Evolutionary conservation across 35 echinoderm and acorn worm genomes (phyloP), one percentile per base, ranked within the genome.

Genomic region (Ptychodera flava): DNA sequence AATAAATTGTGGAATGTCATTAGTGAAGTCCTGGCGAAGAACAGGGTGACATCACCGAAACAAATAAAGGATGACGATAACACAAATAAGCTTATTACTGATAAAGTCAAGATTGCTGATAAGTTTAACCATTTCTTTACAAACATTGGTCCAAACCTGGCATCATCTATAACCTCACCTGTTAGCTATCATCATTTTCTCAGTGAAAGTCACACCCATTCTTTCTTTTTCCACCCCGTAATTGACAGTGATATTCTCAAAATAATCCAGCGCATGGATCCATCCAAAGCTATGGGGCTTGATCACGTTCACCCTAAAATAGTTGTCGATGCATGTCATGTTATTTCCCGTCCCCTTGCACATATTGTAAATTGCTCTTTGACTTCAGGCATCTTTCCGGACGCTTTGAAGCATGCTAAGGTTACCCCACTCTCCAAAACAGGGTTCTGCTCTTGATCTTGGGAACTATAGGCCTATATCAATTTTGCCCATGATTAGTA

Each of bases 321-420:
- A 30, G 38, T 93, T 16, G 90, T 90, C 80, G 27, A 80, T 36
- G 84, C 82, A 35, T 80, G 84, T 80, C 16, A 36, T 36, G 33
- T 84, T 27, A 79, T 93, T 64, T 22, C 28, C 0, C 0, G 1
- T 29, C 88, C 92, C 27, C 36, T 93, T 32, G 83, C 85, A 80
- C 77, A 93, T 37, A 86, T 90, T n/a, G 87, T 90, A 79, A 93
- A 93, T 84, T 79, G 79, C 0, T 90, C 84, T 32, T 79, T 93
- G 28, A 75, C 33, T 30, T 45, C 52, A 78, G 88, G 80, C 79
- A 32, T 83, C 85, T 38, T 93, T 78, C 92, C 92, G 29, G 28
- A 77, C 35, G 37, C 83, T 1, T 28, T 93, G 0, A 93, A 93
- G 38, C 34, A 90, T 30, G 92, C 85, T 0, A 90, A 80, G 81